Percentiles rank a stretch among this genome's conserved stretches.
These are phyloP conservation scores for Heterodera schachtii DNA, from an alignment of 1,140 invertebrate species.

Conservation along the genomic window DNA sequence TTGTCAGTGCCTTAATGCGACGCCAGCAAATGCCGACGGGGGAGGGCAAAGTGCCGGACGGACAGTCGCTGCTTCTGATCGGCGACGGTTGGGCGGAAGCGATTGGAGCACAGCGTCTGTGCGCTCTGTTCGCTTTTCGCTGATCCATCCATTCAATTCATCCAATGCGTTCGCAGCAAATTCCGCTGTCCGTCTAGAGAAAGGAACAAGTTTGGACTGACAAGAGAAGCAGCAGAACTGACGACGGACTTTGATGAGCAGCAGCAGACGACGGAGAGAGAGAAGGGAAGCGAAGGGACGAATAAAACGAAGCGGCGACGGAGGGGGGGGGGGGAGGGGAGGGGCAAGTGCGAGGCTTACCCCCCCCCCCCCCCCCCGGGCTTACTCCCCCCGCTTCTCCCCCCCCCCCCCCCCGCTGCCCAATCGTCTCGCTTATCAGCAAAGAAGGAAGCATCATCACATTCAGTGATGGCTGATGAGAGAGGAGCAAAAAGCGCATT, in stretches of 20 bases:
- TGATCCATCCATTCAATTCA: background rate
- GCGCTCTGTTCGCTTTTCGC: too few species aligned
- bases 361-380: background rate
- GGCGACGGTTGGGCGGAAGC: too few species aligned
- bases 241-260: background rate
- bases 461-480: background rate
- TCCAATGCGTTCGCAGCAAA: background rate
- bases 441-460: background rate
- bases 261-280: too few species aligned
- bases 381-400: background rate
- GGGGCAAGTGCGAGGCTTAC: slow-evolving; percentile 9
- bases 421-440: slow-evolving; percentile 10
- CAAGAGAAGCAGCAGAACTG: background rate
- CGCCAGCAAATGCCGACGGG: too few species aligned
- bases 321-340: background rate
- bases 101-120: background rate
- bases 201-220: background rate
- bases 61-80: too few species aligned
- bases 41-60: too few species aligned
- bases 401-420: background rate
- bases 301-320: background rate
- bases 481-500: slow-evolving; percentile 11
- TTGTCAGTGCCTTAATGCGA: too few species aligned
- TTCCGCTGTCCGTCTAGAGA: background rate
- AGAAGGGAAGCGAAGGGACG: background rate